These are phyloP conservation scores for Drosophila lacteicornis DNA, from an alignment of 1,140 invertebrate genomes.

Conservation along the genomic window DNA sequence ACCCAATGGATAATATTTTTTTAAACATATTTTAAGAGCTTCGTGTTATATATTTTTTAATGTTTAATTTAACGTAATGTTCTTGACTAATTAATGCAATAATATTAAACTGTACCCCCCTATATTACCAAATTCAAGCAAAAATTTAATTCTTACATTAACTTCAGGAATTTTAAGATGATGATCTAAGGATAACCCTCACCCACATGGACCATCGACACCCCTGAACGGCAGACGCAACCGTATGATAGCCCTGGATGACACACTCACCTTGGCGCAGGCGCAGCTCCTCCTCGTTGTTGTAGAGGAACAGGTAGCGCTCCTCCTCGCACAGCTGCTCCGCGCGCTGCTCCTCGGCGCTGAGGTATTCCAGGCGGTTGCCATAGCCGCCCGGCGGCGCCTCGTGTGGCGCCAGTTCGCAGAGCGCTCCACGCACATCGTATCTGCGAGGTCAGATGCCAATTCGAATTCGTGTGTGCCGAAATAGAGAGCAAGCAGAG, in stretches of 20 bases:
- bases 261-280: conserved; percentile 90
- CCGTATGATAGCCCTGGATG: not conserved
- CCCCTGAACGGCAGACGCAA: conserved; percentile 8
- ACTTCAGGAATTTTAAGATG: too few relatives aligned
- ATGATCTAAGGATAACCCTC: not conserved
- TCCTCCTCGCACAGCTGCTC: conserved; percentile 96
- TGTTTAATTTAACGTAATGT: not conserved
- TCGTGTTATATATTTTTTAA: not conserved
- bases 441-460: conserved; percentile 88
- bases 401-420: conserved; percentile 91
- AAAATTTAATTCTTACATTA: too few relatives aligned
- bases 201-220: conserved; percentile 5
- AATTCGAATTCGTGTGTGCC: conserved; percentile 17
- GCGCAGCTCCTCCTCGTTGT: conserved; percentile 93
- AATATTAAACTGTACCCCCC: too few relatives aligned
- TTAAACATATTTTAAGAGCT: not conserved
- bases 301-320: conserved; percentile 93
- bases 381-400: conserved; percentile 90
- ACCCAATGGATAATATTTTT: not conserved
- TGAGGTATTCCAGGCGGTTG: conserved; percentile 88
- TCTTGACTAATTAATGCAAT: not conserved
- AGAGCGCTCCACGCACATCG: conserved; percentile 95
- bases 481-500: conserved; percentile 71
- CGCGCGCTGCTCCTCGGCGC: conserved; percentile 91
- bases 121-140: too few relatives aligned